These are phyloP conservation scores for Progne subis DNA, from an alignment of 2,113 vertebrate genomes.

Conservation along the genomic window DNA sequence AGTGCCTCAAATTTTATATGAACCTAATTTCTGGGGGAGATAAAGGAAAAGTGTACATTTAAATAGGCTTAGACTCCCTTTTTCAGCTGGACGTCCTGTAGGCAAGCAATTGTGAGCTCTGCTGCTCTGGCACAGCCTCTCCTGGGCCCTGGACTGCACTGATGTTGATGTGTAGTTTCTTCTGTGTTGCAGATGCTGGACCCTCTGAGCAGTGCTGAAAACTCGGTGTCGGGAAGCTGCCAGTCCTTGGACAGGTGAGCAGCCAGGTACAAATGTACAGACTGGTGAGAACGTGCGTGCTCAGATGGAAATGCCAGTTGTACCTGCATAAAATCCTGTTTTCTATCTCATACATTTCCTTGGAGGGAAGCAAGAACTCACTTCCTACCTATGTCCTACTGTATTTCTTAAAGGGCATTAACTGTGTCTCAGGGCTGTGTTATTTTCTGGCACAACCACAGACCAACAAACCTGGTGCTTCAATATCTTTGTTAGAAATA, in stretches of 20 bases:
- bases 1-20: neutral
- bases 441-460: neutral
- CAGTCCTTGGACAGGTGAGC: conserved; percentile 94
- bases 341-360: neutral
- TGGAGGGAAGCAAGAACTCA: neutral
- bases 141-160: neutral
- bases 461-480: neutral
- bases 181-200: conserved; percentile 84
- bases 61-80: neutral
- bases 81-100: neutral
- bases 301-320: neutral
- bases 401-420: neutral
- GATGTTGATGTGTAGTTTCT: neutral
- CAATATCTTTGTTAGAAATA: neutral
- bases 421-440: neutral
- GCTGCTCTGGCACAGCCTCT: neutral
- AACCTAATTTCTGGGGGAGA: neutral
- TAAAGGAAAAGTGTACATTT: neutral
- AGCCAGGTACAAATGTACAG: conserved; percentile 83
- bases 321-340: neutral
- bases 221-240: conserved; percentile 93
- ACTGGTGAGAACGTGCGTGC: neutral
- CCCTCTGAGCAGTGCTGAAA: conserved; percentile 93
- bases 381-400: neutral
- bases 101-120: neutral